Base-by-base conservation (phyloP, 2,888 invertebrate genomes). In the Drosophila affinis region DNA sequence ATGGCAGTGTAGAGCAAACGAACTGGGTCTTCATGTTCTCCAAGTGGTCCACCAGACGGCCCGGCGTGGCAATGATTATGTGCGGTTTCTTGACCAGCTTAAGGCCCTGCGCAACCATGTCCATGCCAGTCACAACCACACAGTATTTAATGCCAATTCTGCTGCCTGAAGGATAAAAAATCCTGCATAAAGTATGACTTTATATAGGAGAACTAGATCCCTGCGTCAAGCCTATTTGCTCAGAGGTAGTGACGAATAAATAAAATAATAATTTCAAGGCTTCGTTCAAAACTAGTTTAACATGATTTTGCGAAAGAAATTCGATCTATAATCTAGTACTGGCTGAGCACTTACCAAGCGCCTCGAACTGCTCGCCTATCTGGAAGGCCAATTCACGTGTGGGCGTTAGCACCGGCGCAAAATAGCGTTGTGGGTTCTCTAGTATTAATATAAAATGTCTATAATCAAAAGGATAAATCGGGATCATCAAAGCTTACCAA, bases 41-140 rank as follows among this genome's bases (percentile, higher is more conserved):
- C 21, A 21, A 21, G 21, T 21, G 21, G 21, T 3, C 21, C 21
- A 21, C 21, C 21, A 21, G 21, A 21, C 3, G 3, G 3, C 21
- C 21, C 21, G 21, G 99, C 0, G 99, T 99, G 0, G 99, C 99
- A 48, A 99, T 97, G 72, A 99, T 95, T 80, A 99, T 96, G 90
- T 99, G 99, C 0, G 99, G 99, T 87, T 99, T 98, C 91, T 98
- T 99, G 1, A 98, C 97, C 55, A 99, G 93, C 85, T 96, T 94
- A 69, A 99, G 93, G 0, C 98, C 95, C 91, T 99, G 99, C 0
- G 98, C 96, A 89, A 97, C 96, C 98, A 99, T 99, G 90, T 99
- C 99, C 95, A 99, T 98, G 0, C 99, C 99, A 53, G 99, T 99
- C 4, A 99, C 99, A 88, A 99, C 96, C 0, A 99, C 99, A 60